These are phyloP conservation scores for Nephrotoma guestfalica DNA, from an alignment of 2,888 invertebrate genomes.

Conservation along the genomic window DNA sequence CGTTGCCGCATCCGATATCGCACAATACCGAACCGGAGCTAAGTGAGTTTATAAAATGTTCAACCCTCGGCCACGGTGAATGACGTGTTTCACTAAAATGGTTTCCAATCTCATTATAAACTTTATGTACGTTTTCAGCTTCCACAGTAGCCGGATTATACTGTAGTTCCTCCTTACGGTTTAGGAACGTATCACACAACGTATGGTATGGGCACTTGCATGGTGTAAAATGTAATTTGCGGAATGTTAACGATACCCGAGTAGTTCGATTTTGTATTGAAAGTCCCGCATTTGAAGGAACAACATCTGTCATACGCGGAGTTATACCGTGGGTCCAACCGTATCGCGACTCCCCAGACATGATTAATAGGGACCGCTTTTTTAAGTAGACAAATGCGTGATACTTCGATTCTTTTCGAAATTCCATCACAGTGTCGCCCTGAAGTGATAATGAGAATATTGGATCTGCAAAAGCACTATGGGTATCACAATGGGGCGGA, in stretches of 20 bases:
- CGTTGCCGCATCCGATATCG: constrained; percentile 97
- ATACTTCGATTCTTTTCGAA: constrained; percentile 45
- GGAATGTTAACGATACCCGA: constrained; percentile 77
- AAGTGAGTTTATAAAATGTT: constrained; percentile 57
- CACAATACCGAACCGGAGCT: constrained; percentile 54
- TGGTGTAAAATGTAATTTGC: constrained; percentile 34
- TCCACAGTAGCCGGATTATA: constrained; percentile 36
- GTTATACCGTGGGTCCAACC: constrained; percentile 82
- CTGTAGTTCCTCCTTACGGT: constrained; percentile 12
- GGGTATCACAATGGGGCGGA: constrained; percentile 89
- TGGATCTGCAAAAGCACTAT: constrained; percentile 81
- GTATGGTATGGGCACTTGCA: constrained; percentile 49
- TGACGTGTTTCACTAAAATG: constrained; percentile 94
- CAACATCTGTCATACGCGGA: constrained; percentile 63
- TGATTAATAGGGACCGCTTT: constrained; percentile 56
- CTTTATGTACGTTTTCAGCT: constrained; percentile 61
- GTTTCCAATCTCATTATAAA: constrained; percentile 85
- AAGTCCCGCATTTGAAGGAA: constrained; percentile 41
- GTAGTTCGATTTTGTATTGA: constrained; percentile 38
- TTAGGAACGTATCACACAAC: constrained; percentile 48
- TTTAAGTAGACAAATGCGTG: constrained; percentile 51
- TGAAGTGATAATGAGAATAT: constrained; percentile 78
- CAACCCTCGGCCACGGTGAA: constrained; percentile 86
- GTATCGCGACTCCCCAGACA: constrained; percentile 67
- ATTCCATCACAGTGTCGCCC: constrained; percentile 78